Evolutionary conservation across 1,140 invertebrate genomes (phyloP).

Genomic region (Zaprionus davidi): DNA sequence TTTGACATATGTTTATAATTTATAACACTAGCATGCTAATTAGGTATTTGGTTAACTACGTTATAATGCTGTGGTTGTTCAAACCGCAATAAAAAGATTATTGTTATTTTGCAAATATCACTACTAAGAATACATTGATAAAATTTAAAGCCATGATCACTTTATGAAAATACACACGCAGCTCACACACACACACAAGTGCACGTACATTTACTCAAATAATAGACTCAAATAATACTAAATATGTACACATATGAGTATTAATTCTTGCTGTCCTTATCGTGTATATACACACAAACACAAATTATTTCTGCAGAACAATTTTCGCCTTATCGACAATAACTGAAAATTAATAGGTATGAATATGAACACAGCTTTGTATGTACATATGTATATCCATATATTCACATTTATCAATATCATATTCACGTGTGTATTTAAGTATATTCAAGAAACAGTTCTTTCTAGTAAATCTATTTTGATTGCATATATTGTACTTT

Average conservation of each 20-base stretch:
- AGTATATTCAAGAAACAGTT: not conserved
- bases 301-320: not conserved
- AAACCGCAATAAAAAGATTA: constrained; percentile 43
- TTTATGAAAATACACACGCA: constrained; percentile 8
- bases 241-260: not conserved
- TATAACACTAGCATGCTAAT: constrained; percentile 48
- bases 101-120: constrained; percentile 33
- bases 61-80: constrained; percentile 22
- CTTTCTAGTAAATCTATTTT: not conserved
- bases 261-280: not conserved
- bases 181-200: not conserved
- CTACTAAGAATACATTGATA: not conserved
- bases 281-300: not conserved
- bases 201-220: not conserved
- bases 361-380: too few species aligned
- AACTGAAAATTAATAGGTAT: too few species aligned
- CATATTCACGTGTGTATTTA: too few species aligned
- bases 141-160: constrained; percentile 16
- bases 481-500: not conserved
- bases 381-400: too few species aligned
- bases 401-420: too few species aligned
- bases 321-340: not conserved
- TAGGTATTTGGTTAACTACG: constrained; percentile 65
- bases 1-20: not conserved
- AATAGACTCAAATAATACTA: not conserved